phyloP scores from a whole-genome alignment of 2,113 vertebrate species.

The Smithornis capensis region DNA sequence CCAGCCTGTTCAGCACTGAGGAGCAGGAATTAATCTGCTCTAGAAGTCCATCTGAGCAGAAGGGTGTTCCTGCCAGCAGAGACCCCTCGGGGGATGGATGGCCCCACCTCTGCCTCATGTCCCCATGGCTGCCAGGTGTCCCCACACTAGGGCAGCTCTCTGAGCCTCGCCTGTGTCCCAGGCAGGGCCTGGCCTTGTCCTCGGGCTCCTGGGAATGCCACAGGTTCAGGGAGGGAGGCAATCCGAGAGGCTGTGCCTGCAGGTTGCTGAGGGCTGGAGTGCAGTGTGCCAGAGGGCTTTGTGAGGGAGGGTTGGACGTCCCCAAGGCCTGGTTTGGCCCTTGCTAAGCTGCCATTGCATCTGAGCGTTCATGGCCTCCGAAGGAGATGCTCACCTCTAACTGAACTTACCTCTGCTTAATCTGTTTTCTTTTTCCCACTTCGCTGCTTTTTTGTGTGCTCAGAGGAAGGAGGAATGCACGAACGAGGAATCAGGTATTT shows the following conservation, averaged over 20 bases:
- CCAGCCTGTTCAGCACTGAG: background rate
- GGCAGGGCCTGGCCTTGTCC: background rate
- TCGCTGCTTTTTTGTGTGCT: constrained; percentile 85
- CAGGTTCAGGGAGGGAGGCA: background rate
- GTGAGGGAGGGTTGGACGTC: background rate
- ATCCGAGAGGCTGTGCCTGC: background rate
- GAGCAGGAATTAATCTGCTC: background rate
- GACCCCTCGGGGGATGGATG: rapidly evolving
- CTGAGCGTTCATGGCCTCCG: constrained; percentile 73
- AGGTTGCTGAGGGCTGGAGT: background rate
- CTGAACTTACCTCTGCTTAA: constrained; percentile 87
- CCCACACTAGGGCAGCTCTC: rapidly evolving
- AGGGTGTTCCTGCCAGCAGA: background rate
- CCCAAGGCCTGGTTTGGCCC: background rate
- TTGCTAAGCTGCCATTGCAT: constrained; percentile 77
- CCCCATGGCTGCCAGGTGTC: background rate
- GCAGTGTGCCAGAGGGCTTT: background rate
- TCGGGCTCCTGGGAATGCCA: rapidly evolving
- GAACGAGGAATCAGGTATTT: constrained; percentile 94
- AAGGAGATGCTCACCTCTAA: constrained; percentile 80
- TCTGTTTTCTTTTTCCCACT: constrained; percentile 83
- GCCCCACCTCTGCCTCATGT: background rate
- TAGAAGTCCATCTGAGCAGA: background rate
- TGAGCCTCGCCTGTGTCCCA: background rate
- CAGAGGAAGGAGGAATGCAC: constrained; percentile 99